Percentiles rank a stretch among this genome's conserved stretches.
These are phyloP conservation scores for Drosophila equinoxialis DNA, from an alignment of 1,140 invertebrate genomes.

Conservation along the genomic window DNA sequence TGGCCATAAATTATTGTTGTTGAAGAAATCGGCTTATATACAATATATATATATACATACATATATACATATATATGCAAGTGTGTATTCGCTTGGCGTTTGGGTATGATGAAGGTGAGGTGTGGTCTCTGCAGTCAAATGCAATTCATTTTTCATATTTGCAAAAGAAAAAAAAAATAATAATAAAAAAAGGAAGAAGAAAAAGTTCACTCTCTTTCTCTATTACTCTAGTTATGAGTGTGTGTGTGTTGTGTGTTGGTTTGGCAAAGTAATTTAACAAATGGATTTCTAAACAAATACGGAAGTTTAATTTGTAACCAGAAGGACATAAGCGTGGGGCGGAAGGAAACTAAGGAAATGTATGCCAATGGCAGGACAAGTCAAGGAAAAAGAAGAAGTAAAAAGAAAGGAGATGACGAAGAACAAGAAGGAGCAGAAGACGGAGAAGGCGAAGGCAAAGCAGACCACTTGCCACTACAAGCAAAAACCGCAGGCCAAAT, in stretches of 20 bases:
- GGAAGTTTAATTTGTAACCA: constrained; percentile 82
- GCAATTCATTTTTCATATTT: constrained; percentile 80
- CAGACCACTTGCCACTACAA: constrained; percentile 67
- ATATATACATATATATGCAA: neutral
- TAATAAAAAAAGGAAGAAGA: constrained; percentile 1
- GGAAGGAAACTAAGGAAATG: constrained; percentile 73
- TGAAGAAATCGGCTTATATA: constrained; percentile 71
- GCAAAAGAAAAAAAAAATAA: constrained; percentile 38
- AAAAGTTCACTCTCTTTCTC: neutral
- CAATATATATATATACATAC: constrained; percentile 2
- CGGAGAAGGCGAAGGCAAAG: constrained; percentile 32
- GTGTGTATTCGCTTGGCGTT: neutral
- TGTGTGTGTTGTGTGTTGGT: constrained; percentile 31
- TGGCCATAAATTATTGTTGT: constrained; percentile 70
- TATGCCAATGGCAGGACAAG: constrained; percentile 69
- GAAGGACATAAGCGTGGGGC: constrained; percentile 69
- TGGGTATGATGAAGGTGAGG: constrained; percentile 4
- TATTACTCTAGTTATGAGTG: neutral
- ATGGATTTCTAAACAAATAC: constrained; percentile 82
- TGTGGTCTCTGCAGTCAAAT: constrained; percentile 60
- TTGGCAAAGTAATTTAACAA: constrained; percentile 81
- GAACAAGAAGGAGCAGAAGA: constrained; percentile 43
- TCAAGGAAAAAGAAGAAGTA: constrained; percentile 12
- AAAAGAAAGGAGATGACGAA: neutral
- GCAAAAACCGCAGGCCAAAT: constrained; percentile 62